These are phyloP conservation scores for Mesochorus sp. DNA, from an alignment of 2,888 invertebrate species.

Conservation along the genomic window DNA sequence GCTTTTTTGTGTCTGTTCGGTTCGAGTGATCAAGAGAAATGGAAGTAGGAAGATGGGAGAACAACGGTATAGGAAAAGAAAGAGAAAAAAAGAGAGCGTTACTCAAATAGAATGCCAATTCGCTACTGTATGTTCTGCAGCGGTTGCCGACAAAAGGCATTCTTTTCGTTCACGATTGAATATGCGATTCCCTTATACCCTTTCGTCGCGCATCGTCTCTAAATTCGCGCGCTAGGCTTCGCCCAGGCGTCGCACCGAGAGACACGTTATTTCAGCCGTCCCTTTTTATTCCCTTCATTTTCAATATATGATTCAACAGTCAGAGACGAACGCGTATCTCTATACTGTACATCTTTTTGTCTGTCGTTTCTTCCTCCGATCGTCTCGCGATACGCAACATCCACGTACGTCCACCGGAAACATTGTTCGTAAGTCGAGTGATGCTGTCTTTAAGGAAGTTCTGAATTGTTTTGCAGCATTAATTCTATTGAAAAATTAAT, in stretches of 20 bases:
- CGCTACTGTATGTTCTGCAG: slow-evolving; percentile 65
- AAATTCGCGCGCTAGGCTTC: slow-evolving; percentile 36
- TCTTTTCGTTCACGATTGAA: slow-evolving; percentile 76
- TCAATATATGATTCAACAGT: slow-evolving; percentile 23
- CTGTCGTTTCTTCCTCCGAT: neutral
- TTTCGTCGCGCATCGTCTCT: slow-evolving; percentile 29
- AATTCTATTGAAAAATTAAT: too few relatives aligned
- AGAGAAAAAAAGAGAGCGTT: slow-evolving; percentile 65
- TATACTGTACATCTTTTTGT: slow-evolving; percentile 18
- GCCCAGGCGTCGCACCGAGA: slow-evolving; percentile 51
- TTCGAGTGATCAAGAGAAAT: slow-evolving; percentile 13
- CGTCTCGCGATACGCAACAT: neutral
- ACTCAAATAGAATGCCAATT: slow-evolving; percentile 77
- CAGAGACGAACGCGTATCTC: too few relatives aligned
- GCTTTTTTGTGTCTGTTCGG: slow-evolving; percentile 16
- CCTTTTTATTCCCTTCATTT: slow-evolving; percentile 45
- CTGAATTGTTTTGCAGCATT: too few relatives aligned
- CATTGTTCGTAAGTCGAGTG: neutral
- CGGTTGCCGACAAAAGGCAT: slow-evolving; percentile 76
- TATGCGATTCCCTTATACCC: slow-evolving; percentile 71
- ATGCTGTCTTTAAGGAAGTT: too few relatives aligned
- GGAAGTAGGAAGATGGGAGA: slow-evolving; percentile 49
- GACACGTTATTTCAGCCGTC: slow-evolving; percentile 51
- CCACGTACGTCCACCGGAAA: neutral
- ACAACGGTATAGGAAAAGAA: slow-evolving; percentile 48